phyloP scores from a whole-genome alignment of 2,797 vertebrate species.

The Micropoecilia bifurca region DNA sequence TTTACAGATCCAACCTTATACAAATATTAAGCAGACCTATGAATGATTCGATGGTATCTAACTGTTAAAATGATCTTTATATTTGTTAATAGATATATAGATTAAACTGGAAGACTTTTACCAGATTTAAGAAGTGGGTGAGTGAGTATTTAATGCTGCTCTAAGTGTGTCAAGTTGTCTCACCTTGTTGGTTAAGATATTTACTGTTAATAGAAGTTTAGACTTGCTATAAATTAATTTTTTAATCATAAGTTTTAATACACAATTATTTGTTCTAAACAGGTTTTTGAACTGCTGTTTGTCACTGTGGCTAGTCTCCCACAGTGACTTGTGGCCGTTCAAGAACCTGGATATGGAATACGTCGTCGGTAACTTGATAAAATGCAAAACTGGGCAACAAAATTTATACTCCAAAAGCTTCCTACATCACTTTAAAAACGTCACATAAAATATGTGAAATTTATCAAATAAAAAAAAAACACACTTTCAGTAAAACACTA shows the following conservation, averaged over 20 bases:
- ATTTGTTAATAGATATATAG: background rate
- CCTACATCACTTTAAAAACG: too few species aligned
- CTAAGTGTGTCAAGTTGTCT: background rate
- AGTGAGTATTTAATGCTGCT: background rate
- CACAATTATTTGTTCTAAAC: background rate
- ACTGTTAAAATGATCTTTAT: background rate
- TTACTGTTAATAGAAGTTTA: background rate
- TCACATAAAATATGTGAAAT: too few species aligned
- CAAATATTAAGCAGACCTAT: background rate
- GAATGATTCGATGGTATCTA: background rate
- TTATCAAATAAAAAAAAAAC: too few species aligned
- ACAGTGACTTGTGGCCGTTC: background rate
- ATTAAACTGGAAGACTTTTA: background rate
- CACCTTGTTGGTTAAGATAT: background rate
- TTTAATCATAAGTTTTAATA: background rate
- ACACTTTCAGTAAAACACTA: background rate
- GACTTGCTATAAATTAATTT: too few species aligned
- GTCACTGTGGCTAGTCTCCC: background rate
- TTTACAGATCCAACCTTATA: background rate
- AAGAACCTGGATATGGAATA: background rate
- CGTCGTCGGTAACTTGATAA: background rate
- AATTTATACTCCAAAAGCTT: too few species aligned
- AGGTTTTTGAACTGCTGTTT: background rate
- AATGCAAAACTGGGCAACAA: too few species aligned
- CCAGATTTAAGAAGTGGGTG: background rate